Percentiles rank a stretch among this genome's conserved stretches.
phyloP scores from a whole-genome alignment of 2,113 vertebrate genomes.

The Megaleporinus macrocephalus region DNA sequence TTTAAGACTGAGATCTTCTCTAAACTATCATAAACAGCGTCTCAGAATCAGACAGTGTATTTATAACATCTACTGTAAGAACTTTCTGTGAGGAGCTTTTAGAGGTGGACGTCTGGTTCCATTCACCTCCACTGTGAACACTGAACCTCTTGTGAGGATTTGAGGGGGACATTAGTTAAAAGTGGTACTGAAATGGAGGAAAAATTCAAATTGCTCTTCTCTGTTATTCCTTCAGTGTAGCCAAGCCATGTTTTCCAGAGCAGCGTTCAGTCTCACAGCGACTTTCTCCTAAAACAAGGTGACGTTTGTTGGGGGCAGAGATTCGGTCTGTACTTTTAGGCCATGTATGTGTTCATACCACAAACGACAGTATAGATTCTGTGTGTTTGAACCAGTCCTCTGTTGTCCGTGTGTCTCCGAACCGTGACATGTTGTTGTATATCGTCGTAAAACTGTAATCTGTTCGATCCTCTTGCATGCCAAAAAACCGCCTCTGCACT shows the following conservation, averaged over 20 bases:
- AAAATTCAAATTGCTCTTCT: not conserved
- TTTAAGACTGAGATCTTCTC: too few species aligned
- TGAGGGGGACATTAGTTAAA: too few species aligned
- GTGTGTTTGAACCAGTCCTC: not conserved
- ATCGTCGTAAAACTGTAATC: conserved; percentile 59
- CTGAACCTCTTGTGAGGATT: too few species aligned
- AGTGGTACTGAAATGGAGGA: too few species aligned
- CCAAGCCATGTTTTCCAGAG: not conserved
- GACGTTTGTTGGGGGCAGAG: not conserved
- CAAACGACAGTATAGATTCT: not conserved
- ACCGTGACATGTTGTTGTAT: not conserved
- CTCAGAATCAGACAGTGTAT: too few species aligned
- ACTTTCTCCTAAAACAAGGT: not conserved
- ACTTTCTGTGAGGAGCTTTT: too few species aligned
- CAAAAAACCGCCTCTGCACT: conserved; percentile 76
- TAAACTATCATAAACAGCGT: too few species aligned
- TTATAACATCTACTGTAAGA: too few species aligned
- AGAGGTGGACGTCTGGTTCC: too few species aligned
- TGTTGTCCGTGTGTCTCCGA: conserved; percentile 40
- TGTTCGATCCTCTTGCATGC: conserved; percentile 76
- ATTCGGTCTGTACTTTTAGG: not conserved
- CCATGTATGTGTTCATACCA: not conserved
- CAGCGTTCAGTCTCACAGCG: not conserved
- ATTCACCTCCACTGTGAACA: too few species aligned
- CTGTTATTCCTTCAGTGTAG: not conserved